These are phyloP conservation scores for Aplysina aerophoba DNA, from an alignment of 37 sponge, comb jelly and placozoan species.

Conservation along the genomic window DNA sequence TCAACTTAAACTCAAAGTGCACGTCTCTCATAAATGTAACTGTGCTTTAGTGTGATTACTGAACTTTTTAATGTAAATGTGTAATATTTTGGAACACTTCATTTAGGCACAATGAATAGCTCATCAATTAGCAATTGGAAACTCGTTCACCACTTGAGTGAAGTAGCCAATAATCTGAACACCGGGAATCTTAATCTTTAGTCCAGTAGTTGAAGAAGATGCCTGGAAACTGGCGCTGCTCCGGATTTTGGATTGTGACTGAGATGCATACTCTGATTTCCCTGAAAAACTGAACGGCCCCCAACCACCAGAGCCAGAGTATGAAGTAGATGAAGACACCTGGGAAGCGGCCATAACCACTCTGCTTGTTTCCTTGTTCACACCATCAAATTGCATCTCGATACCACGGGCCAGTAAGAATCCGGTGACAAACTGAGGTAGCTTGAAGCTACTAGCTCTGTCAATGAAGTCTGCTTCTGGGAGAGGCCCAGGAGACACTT, in stretches of 20 bases:
- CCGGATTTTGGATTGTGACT: not conserved
- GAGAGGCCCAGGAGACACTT: conserved; percentile 24
- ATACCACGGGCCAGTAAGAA: conserved; percentile 13
- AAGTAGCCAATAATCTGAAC: conserved; percentile 32
- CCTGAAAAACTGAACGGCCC: conserved; percentile 27
- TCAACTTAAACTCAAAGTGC: too few relatives aligned
- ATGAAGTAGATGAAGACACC: not conserved
- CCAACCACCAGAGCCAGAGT: conserved; percentile 22
- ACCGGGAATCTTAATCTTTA: conserved; percentile 17
- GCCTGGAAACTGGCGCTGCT: not conserved
- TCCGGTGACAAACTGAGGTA: conserved; percentile 13
- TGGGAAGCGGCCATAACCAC: not conserved
- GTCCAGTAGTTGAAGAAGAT: conserved; percentile 7
- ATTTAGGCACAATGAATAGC: too few relatives aligned
- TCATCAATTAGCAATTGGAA: not conserved
- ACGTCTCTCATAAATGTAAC: too few relatives aligned
- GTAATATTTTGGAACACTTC: too few relatives aligned
- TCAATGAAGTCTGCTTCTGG: not conserved
- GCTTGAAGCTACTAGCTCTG: not conserved
- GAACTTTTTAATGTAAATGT: too few relatives aligned
- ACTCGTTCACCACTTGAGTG: conserved; percentile 14
- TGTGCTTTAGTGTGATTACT: too few relatives aligned
- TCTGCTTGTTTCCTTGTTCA: not conserved
- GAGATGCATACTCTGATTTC: not conserved
- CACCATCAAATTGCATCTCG: conserved; percentile 13